A percentile compares a stretch with the other conserved stretches of the same genome.
Evolutionary conservation across 1,140 invertebrate genomes (phyloP).

Genomic region (Drosophila mayri): DNA sequence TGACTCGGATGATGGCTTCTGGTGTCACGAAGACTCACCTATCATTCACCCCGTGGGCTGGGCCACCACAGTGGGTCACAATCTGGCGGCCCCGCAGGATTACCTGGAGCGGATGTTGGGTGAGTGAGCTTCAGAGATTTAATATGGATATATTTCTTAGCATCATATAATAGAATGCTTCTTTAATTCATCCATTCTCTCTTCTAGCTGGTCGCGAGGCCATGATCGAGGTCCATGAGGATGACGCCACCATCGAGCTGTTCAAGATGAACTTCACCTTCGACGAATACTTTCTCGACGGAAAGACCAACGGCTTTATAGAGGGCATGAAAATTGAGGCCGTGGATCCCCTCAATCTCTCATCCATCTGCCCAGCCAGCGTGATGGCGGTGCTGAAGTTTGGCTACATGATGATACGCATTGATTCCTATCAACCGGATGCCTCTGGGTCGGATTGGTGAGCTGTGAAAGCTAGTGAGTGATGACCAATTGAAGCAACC

Average conservation of each 20-base stretch:
- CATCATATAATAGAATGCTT: background rate
- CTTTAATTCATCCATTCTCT: background rate
- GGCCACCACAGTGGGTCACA: constrained; percentile 95
- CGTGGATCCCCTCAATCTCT: constrained; percentile 97
- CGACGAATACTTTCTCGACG: constrained; percentile 83
- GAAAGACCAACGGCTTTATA: constrained; percentile 87
- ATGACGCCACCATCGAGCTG: constrained; percentile 91
- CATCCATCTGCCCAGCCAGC: constrained; percentile 97
- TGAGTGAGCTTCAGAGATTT: constrained; percentile 21
- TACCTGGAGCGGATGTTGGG: constrained; percentile 89
- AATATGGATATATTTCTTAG: no score
- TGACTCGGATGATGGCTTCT: constrained; percentile 95
- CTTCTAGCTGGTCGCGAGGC: constrained; percentile 77
- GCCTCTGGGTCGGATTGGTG: constrained; percentile 94
- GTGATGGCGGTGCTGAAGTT: constrained; percentile 96
- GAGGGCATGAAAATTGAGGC: constrained; percentile 98
- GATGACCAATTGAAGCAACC: background rate
- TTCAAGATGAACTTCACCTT: constrained; percentile 87
- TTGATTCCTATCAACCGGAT: constrained; percentile 95
- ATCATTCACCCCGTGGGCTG: constrained; percentile 98
- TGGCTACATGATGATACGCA: constrained; percentile 97
- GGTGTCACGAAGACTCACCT: constrained; percentile 98
- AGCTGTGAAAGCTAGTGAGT: constrained; percentile 31
- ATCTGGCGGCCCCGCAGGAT: constrained; percentile 91
- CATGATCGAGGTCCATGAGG: constrained; percentile 85